phyloP scores from a whole-genome alignment of 1,140 invertebrate species.

The Micrasema longulum region DNA sequence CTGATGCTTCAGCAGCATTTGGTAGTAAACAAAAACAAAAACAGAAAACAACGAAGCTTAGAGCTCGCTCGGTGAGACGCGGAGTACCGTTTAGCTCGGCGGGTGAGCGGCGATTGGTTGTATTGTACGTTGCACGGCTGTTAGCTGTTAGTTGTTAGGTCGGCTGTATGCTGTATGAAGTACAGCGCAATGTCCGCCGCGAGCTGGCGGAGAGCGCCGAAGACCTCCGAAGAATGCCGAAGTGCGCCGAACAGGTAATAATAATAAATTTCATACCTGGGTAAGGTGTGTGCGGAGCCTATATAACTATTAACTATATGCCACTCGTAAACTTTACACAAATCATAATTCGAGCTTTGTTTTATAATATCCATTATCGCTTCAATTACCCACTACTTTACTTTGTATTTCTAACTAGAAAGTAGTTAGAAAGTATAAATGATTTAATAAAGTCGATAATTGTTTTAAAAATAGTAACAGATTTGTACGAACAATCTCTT shows the following conservation, averaged over 20 bases:
- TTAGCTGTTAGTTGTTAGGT: background rate
- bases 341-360: too few species aligned
- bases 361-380: too few species aligned
- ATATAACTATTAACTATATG: too few species aligned
- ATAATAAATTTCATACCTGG: conserved; percentile 21
- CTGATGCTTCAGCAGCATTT: conserved; percentile 11
- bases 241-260: conserved; percentile 8
- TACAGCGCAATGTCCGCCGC: background rate
- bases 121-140: background rate
- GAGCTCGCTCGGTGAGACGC: background rate
- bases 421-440: too few species aligned
- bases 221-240: background rate
- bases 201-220: background rate
- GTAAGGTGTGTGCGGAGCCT: conserved; percentile 5
- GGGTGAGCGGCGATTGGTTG: conserved; percentile 14
- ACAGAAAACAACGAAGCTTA: conserved; percentile 15
- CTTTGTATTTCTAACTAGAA: too few species aligned
- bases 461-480: too few species aligned
- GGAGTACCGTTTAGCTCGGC: background rate
- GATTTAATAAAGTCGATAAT: too few species aligned
- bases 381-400: too few species aligned
- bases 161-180: background rate
- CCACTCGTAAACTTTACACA: too few species aligned
- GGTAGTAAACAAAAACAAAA: conserved; percentile 22
- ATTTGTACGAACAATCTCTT: too few species aligned